phyloP scores from a whole-genome alignment of 2,888 invertebrate species.

The Eupelmus urozonus region DNA sequence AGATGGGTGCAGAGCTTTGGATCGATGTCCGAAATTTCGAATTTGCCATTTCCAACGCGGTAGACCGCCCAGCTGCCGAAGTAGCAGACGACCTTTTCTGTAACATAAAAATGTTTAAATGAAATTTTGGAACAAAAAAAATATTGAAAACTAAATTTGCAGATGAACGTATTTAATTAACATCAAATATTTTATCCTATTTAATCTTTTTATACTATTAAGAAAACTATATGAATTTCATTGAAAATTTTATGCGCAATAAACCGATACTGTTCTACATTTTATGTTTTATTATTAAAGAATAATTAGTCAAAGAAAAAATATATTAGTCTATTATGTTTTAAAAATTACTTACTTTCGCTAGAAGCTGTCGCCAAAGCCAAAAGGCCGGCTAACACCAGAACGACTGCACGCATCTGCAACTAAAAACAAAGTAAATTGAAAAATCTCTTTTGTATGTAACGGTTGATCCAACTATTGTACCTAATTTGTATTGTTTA shows the following conservation, averaged over 20 bases:
- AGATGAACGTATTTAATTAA: no score
- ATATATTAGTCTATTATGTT: no score
- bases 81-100: conserved; percentile 86
- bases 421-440: conserved; percentile 14
- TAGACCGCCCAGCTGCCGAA: conserved; percentile 88
- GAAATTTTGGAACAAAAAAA: no score
- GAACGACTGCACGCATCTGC: conserved; percentile 38
- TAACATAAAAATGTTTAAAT: neutral
- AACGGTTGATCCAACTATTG: no score
- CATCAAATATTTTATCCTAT: no score
- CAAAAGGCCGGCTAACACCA: conserved; percentile 28
- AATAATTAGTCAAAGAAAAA: neutral
- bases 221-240: no score
- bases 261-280: no score
- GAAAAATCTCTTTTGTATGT: no score
- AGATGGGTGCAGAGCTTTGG: conserved; percentile 86
- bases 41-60: conserved; percentile 82
- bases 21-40: conserved; percentile 83
- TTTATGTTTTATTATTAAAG: neutral
- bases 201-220: no score
- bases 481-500: no score
- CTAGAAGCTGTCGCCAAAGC: conserved; percentile 16
- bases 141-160: no score
- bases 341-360: conserved; percentile 44
- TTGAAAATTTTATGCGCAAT: no score